Evolutionary conservation across 2,113 vertebrate genomes (phyloP).

Genomic region (Daboia siamensis): DNA sequence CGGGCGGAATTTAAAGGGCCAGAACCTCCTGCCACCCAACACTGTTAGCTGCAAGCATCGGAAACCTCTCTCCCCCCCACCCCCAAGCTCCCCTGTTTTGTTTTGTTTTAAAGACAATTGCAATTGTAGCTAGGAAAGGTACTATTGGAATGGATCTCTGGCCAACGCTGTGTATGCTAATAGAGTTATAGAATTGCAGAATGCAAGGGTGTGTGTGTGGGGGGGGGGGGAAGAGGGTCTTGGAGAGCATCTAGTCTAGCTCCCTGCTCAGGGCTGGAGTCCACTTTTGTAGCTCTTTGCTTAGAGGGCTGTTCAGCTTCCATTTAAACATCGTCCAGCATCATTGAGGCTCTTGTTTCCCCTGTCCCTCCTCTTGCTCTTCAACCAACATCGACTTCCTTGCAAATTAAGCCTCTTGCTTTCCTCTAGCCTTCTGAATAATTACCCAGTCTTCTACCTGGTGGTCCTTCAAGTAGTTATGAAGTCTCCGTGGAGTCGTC

Average conservation of each 20-base stretch:
- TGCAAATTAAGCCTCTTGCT: neutral
- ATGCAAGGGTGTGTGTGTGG: neutral
- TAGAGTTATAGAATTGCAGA: neutral
- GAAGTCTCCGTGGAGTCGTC: neutral
- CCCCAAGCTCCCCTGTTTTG: neutral
- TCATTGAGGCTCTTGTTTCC: neutral
- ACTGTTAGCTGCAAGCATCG: neutral
- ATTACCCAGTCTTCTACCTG: neutral
- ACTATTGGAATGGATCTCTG: neutral
- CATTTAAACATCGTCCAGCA: neutral
- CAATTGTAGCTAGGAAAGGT: neutral
- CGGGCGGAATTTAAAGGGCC: neutral
- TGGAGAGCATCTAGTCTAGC: neutral
- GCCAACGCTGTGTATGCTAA: neutral
- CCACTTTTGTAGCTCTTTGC: neutral
- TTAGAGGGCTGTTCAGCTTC: neutral
- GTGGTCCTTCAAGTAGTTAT: neutral
- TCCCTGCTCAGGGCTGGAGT: no score
- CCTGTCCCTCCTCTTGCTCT: neutral
- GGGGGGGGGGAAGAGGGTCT: neutral
- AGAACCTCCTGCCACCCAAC: slow-evolving; percentile 27
- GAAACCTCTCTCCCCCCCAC: neutral
- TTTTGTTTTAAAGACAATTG: neutral
- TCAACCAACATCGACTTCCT: neutral
- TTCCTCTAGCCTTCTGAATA: no score